These are phyloP conservation scores for Cataglyphis rosenhaueri DNA, from an alignment of 2,888 invertebrate genomes.

Conservation along the genomic window DNA sequence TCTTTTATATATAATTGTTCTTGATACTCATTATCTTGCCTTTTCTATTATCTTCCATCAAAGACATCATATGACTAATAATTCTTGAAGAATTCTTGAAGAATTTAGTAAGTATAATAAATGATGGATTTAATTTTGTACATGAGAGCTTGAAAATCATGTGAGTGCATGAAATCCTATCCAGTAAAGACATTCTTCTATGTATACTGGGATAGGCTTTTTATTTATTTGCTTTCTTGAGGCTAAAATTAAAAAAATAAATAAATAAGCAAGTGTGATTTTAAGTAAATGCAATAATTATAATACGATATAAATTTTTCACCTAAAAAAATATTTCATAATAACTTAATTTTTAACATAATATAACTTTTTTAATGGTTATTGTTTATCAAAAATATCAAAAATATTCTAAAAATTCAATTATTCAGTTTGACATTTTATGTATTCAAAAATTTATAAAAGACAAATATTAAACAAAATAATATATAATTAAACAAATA, in stretches of 20 bases:
- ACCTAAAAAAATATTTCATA: not conserved
- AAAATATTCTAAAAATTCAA: not conserved
- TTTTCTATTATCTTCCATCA: slow-evolving; percentile 67
- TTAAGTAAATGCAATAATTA: not conserved
- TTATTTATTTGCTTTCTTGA: not conserved
- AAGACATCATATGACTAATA: slow-evolving; percentile 62
- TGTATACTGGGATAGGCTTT: not conserved
- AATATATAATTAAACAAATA: not conserved
- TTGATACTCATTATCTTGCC: slow-evolving; percentile 43
- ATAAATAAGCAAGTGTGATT: not conserved
- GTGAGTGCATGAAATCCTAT: not conserved
- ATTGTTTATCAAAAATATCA: not conserved
- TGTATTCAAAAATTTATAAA: not conserved
- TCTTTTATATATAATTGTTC: not conserved
- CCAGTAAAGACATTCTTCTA: slow-evolving; percentile 9
- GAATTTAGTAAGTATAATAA: slow-evolving; percentile 61
- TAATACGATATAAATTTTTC: not conserved
- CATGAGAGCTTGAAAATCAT: slow-evolving; percentile 45
- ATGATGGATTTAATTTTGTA: slow-evolving; percentile 56
- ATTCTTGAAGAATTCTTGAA: slow-evolving; percentile 59
- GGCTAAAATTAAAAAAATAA: not conserved
- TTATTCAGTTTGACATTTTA: not conserved
- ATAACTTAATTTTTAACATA: not conserved
- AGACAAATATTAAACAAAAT: not conserved
- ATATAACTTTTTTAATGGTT: not conserved